Evolutionary conservation across 2,888 invertebrate genomes (phyloP).

Genomic region (Anthrax anthrax): DNA sequence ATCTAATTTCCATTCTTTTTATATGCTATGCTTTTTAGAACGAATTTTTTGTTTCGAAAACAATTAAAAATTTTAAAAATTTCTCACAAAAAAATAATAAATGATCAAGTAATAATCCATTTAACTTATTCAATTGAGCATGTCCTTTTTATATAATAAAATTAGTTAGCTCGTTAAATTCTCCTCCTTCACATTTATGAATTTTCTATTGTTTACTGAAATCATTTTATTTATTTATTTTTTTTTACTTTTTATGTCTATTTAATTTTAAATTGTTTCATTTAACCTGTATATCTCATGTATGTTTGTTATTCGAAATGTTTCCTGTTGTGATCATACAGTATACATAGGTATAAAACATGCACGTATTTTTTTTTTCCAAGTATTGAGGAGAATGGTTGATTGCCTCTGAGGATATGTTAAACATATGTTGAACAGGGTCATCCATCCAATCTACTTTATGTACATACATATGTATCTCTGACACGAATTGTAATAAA

Average conservation of each 20-base stretch:
- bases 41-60: background rate
- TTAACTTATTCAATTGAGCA: slow-evolving; percentile 6
- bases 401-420: slow-evolving; percentile 3
- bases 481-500: slow-evolving; percentile 5
- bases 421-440: slow-evolving; percentile 7
- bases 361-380: no score
- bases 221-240: no score
- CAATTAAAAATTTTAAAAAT: background rate
- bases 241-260: no score
- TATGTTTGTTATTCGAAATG: background rate
- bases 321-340: no score
- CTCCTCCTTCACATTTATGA: no score
- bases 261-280: slow-evolving; percentile 3
- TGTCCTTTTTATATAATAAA: slow-evolving; percentile 4
- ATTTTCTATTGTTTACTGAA: no score
- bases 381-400: no score
- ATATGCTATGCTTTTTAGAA: no score
- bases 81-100: background rate
- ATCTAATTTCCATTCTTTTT: background rate
- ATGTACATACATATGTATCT: no score
- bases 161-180: background rate
- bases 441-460: background rate
- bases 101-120: slow-evolving; percentile 4
- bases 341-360: no score
- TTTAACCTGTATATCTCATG: slow-evolving; percentile 1